Evolutionary conservation across 2,113 vertebrate genomes (phyloP), one percentile per base, ranked within the genome.

Genomic region (Lophius piscatorius): DNA sequence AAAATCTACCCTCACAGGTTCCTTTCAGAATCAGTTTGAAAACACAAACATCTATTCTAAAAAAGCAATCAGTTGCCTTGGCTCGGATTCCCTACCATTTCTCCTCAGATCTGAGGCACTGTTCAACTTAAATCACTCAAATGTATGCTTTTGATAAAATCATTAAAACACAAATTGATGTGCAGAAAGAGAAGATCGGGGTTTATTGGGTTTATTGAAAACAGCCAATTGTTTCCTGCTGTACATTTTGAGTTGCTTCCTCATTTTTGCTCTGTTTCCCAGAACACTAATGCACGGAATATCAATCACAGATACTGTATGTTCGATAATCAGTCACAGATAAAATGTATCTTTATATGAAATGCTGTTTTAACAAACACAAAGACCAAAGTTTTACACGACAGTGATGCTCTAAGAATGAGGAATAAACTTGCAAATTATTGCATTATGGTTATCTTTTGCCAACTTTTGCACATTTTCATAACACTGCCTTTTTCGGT

Each of bases 181-280:
- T 21, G 41, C 16, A 28, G 64, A 73, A 77, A 78, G 23, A 24
- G 4, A 56, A 62, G 18, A 70, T 54, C 41, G 17, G 1, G 14
- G 36, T 45, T 81, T 38, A 84, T 84, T 81, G 1, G 14, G 36
- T 45, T 81, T 38, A 84, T 84, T 81, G 70, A 64, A 70, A 71
- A 66, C 49, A 76, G 46, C 18, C 63, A 24, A 70, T 69, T 69
- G 52, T 70, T 49, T 58, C 48, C 31, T 47, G 31, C 12, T 70
- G 26, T 42, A 64, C 57, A 42, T 41, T 47, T 73, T 61, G 22
- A 9, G 50, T 67, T 81, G 21, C 61, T 38, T 41, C 46, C 28
- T 31, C 28, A 28, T 60, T 70, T 66, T 14, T 47, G 4, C 36
- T 23, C 38, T 60, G 45, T 44, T 78, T 70, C 61, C 40, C 63